Percentiles rank a stretch among this genome's conserved stretches.
phyloP scores from a whole-genome alignment of 1,140 invertebrate genomes.

The Wasmannia auropunctata region DNA sequence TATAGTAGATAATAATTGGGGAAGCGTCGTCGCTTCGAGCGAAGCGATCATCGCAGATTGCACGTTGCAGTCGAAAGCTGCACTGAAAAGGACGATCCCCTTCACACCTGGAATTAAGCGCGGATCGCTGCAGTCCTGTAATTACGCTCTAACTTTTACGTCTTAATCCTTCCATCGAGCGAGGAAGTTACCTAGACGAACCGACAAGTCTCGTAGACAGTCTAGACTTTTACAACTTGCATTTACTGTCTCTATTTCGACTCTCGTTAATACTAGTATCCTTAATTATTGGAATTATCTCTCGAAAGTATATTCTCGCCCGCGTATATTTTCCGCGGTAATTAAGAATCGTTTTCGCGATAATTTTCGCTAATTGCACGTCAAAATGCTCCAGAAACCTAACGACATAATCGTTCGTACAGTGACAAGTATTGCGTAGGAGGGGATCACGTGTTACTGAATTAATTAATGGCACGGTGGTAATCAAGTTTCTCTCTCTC shows the following conservation, averaged over 20 bases:
- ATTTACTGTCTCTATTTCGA: background rate
- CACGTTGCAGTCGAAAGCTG: slow-evolving; percentile 21
- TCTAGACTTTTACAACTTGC: slow-evolving; percentile 42
- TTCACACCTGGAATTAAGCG: slow-evolving; percentile 55
- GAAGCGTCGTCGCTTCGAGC: background rate
- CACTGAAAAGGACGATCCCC: background rate
- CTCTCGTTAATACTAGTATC: background rate
- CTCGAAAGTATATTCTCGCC: background rate
- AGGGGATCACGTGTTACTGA: slow-evolving; percentile 75
- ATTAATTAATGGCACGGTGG: slow-evolving; percentile 75
- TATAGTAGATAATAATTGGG: slow-evolving; percentile 15
- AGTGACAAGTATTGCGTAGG: slow-evolving; percentile 74
- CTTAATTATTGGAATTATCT: slow-evolving; percentile 39
- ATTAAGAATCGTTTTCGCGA: slow-evolving; percentile 48
- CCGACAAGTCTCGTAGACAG: background rate
- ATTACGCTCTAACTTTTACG: slow-evolving; percentile 75
- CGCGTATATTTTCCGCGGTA: background rate
- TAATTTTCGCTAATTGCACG: slow-evolving; percentile 76
- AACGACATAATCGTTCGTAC: slow-evolving; percentile 79
- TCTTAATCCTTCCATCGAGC: slow-evolving; percentile 70
- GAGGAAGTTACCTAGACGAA: background rate
- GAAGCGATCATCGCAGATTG: slow-evolving; percentile 3
- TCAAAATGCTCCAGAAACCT: slow-evolving; percentile 60
- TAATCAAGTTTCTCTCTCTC: background rate
- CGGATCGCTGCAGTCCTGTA: slow-evolving; percentile 55